Conservation (phyloP, 2,888 invertebrate species). For the Phania funesta region DNA sequence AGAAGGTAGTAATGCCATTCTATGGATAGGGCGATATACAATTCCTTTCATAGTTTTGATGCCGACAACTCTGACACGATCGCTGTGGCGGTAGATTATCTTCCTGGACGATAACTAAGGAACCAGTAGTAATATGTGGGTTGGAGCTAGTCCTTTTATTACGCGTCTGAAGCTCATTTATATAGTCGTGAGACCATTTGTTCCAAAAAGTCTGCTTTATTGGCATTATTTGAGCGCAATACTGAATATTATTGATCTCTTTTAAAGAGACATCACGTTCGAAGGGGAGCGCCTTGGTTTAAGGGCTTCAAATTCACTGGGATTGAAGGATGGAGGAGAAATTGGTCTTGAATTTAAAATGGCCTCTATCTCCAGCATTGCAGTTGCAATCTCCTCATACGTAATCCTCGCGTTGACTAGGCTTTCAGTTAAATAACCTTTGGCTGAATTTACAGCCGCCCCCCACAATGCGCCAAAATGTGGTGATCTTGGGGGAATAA, state of each 20-base stretch:
- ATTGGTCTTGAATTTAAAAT: conserved; percentile 60
- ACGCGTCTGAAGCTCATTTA: conserved; percentile 44
- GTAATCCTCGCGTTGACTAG: conserved; percentile 44
- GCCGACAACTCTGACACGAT: too few relatives aligned
- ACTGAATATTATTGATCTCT: background rate
- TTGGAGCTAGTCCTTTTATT: conserved; percentile 34
- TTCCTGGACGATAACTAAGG: conserved; percentile 44
- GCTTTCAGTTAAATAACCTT: conserved; percentile 47
- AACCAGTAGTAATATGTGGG: conserved; percentile 8
- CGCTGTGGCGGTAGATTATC: too few relatives aligned
- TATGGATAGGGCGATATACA: conserved; percentile 36
- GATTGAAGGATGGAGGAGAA: conserved; percentile 29
- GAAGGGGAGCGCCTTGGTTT: too few relatives aligned
- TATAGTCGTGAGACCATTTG: conserved; percentile 38
- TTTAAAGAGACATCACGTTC: too few relatives aligned
- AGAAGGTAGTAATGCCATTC: background rate
- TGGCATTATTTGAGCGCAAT: conserved; percentile 6
- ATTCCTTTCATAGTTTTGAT: conserved; percentile 27
- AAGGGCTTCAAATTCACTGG: too few relatives aligned
- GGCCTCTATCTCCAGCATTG: conserved; percentile 38
- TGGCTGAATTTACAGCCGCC: conserved; percentile 52
- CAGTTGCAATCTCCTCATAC: background rate
- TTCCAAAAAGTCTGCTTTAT: conserved; percentile 50
- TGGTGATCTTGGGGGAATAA: conserved; percentile 59
- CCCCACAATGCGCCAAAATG: too few relatives aligned